Evolutionary conservation across 1,140 invertebrate species (phyloP).

Genomic region (Glossosoma conforme): DNA sequence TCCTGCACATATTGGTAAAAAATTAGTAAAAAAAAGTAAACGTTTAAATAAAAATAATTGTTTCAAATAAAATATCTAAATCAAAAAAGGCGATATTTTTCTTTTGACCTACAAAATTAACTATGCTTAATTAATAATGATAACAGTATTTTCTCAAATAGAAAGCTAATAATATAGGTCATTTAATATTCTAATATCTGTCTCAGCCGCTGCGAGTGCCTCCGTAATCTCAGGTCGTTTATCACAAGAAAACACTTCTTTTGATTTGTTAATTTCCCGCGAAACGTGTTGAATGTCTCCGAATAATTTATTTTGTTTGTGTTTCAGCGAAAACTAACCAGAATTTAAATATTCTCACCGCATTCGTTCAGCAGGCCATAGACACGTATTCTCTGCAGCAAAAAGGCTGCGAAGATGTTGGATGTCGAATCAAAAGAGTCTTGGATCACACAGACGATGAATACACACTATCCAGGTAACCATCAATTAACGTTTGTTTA

Average conservation of each 20-base stretch:
- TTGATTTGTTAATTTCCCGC: no score
- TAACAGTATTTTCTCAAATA: no score
- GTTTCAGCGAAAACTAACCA: constrained; percentile 10
- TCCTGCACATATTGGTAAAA: no score
- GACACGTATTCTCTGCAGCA: constrained; percentile 26
- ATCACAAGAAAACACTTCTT: no score
- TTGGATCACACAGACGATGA: constrained; percentile 22
- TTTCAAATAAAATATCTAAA: no score
- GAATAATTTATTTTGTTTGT: constrained; percentile 3
- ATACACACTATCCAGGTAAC: constrained; percentile 24
- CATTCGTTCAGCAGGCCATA: constrained; percentile 24
- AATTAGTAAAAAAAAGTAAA: no score
- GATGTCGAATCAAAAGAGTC: constrained; percentile 25
- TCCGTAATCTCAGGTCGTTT: background rate
- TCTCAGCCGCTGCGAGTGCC: background rate
- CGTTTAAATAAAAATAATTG: no score
- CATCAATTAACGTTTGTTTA: background rate
- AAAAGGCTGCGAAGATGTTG: constrained; percentile 26
- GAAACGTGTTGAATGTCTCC: background rate
- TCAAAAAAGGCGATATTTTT: no score
- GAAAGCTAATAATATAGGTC: no score
- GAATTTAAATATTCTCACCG: constrained; percentile 12
- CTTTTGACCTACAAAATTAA: no score
- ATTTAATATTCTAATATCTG: no score
- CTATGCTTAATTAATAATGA: no score